Base-by-base conservation (phyloP, 1,140 invertebrate species). In the Drosophila tropicalis region DNA sequence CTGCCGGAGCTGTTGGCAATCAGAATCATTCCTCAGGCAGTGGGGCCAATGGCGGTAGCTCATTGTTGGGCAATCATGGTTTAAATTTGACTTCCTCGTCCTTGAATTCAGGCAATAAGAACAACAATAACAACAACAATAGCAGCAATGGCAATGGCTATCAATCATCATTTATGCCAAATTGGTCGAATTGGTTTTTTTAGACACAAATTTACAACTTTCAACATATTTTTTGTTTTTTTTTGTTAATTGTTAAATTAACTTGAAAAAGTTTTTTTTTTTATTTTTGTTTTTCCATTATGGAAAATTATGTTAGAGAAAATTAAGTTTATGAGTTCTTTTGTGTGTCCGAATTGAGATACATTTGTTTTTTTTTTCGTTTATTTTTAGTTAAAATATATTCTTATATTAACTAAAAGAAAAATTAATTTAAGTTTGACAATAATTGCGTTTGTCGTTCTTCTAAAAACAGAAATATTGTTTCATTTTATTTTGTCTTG, bases 101-200 rank as follows among this genome's bases (percentile, higher is more conserved):
- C 6, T 40, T 71, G 10, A 67, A 72, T 29, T 19, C 56, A 29
- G 72, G 71, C 58, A 57, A 67, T 58, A 32, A 55, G 22, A 74
- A 61, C 15, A 81, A 64, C 56, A 80, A 62, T 62, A 63, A 25
- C 57, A 80, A 62, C 67, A 63, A 25, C 57, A 76, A 36, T 64
- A 62, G 40, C 25, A 65, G 71, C 64, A 82, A 76, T 12, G 77
- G 67, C 57, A 72, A 70, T 32, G 75, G 62, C 41, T 69, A 66
- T 67, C 70, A 76, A 44, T 76, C 73, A 44, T 79, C 76, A 58
- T 76, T 66, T 69, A 73, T 72, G 70, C 76, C 67, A 41, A 29
- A 90, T 36, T 90, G 87, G 86, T 91, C 90, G 4, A 91, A 91
- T 81, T 91, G 79, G 86, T 91, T 91, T 57, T 91, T 87, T 65